phyloP scores from a whole-genome alignment of 2,113 vertebrate genomes.

The Papio anubis region DNA sequence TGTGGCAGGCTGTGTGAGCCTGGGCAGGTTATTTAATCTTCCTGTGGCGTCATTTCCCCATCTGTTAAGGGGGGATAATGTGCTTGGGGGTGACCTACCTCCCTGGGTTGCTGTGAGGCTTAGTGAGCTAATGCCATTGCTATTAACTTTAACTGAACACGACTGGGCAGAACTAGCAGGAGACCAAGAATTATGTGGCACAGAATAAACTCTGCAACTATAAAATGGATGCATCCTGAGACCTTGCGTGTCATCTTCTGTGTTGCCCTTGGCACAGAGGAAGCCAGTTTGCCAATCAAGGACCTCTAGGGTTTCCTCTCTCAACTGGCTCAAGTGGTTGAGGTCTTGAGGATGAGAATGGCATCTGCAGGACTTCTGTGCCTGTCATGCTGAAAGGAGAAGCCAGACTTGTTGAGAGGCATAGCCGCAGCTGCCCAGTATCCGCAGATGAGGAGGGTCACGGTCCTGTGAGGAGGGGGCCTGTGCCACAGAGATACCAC shows the following conservation, averaged over 20 bases:
- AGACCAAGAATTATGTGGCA: neutral
- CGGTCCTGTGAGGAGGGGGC: neutral
- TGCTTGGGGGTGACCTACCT: slow-evolving; percentile 66
- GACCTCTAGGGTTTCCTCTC: neutral
- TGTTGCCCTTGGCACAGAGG: neutral
- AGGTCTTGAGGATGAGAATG: slow-evolving; percentile 19
- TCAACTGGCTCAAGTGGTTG: neutral
- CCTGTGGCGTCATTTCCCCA: slow-evolving; percentile 70
- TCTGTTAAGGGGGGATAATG: slow-evolving; percentile 73
- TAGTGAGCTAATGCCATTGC: slow-evolving; percentile 54
- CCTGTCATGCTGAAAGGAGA: neutral
- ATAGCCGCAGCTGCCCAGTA: neutral
- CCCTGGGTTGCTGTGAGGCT: slow-evolving; percentile 32
- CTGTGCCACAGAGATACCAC: neutral
- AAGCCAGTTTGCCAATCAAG: neutral
- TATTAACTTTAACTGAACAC: slow-evolving; percentile 41
- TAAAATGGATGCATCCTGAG: neutral
- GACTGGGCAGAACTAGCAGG: neutral
- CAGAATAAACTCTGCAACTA: neutral
- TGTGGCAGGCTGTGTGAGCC: slow-evolving; percentile 29
- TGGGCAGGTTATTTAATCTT: slow-evolving; percentile 74
- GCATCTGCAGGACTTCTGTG: slow-evolving; percentile 19
- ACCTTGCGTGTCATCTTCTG: neutral
- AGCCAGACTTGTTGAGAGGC: neutral
- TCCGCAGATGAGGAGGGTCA: neutral